A percentile compares a stretch with the other conserved stretches of the same genome.
phyloP scores from a whole-genome alignment of 2,888 invertebrate genomes.

The Anoplius nigerrimus region DNA sequence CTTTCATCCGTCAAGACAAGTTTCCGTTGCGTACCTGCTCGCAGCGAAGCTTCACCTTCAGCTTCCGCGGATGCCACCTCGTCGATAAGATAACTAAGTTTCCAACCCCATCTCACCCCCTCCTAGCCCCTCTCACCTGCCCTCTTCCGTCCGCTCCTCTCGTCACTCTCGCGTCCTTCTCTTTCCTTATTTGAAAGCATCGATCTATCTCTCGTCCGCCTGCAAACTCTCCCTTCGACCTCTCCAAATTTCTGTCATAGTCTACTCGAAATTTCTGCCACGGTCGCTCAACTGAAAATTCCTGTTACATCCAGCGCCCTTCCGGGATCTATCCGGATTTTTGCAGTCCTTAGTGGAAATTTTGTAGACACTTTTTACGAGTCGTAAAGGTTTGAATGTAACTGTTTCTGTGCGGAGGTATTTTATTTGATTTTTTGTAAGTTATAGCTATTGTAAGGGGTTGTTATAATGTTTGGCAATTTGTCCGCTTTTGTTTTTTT shows the following conservation, averaged over 20 bases:
- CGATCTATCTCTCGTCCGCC: not conserved
- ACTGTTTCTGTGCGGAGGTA: too few species aligned
- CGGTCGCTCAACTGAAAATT: not conserved
- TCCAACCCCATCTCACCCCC: constrained; percentile 42
- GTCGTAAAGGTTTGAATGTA: too few species aligned
- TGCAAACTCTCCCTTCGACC: constrained; percentile 13
- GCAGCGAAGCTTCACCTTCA: constrained; percentile 26
- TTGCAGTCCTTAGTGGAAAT: too few species aligned
- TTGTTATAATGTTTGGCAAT: too few species aligned
- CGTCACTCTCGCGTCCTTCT: constrained; percentile 9
- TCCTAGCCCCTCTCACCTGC: not conserved
- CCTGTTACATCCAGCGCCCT: too few species aligned
- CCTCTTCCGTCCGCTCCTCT: constrained; percentile 17
- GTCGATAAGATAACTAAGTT: constrained; percentile 70
- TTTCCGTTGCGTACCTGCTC: constrained; percentile 28
- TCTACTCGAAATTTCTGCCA: constrained; percentile 5
- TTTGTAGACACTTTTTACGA: too few species aligned
- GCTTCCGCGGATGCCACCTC: constrained; percentile 47
- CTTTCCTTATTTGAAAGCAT: too few species aligned
- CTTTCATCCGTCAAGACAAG: not conserved
- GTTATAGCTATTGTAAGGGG: too few species aligned
- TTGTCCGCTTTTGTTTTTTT: too few species aligned
- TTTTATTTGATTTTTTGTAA: too few species aligned
- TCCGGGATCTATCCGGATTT: too few species aligned
- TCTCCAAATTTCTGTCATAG: constrained; percentile 6